Evolutionary conservation across 2,113 vertebrate genomes (phyloP).

Genomic region (Clupea harengus): DNA sequence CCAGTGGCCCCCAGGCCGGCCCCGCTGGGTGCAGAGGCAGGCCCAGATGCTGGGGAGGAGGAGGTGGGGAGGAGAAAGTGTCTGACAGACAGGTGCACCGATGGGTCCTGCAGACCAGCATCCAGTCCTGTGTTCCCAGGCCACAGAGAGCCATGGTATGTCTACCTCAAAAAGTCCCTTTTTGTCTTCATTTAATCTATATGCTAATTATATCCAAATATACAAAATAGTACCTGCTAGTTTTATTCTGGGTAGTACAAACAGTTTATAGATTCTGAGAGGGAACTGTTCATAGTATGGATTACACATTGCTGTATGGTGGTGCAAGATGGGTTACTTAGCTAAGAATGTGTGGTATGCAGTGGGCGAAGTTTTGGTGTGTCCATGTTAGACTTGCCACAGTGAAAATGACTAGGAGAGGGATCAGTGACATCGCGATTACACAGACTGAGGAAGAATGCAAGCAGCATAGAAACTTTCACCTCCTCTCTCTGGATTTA

Average conservation of each 20-base stretch:
- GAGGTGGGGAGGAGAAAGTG: neutral
- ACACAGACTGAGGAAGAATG: too few species aligned
- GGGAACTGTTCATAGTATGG: neutral
- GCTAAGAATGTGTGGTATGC: neutral
- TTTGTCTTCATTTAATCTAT: neutral
- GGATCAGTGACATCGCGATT: too few species aligned
- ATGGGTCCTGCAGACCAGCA: constrained; percentile 43
- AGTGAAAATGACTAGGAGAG: too few species aligned
- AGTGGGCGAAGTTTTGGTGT: neutral
- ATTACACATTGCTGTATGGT: neutral
- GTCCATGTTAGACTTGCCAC: too few species aligned
- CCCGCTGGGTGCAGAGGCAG: neutral
- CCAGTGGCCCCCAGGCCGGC: neutral
- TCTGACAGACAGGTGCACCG: neutral
- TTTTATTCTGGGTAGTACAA: neutral
- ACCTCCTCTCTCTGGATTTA: too few species aligned
- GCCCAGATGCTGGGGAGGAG: neutral
- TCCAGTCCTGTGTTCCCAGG: constrained; percentile 11
- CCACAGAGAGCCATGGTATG: constrained; percentile 50
- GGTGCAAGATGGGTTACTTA: neutral
- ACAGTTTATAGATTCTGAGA: neutral
- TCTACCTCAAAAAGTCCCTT: neutral
- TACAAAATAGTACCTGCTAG: neutral
- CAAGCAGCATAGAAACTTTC: too few species aligned
- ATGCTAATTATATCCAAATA: neutral